Base-by-base conservation (phyloP, 2,888 invertebrate genomes). In the Andrena praecox region DNA sequence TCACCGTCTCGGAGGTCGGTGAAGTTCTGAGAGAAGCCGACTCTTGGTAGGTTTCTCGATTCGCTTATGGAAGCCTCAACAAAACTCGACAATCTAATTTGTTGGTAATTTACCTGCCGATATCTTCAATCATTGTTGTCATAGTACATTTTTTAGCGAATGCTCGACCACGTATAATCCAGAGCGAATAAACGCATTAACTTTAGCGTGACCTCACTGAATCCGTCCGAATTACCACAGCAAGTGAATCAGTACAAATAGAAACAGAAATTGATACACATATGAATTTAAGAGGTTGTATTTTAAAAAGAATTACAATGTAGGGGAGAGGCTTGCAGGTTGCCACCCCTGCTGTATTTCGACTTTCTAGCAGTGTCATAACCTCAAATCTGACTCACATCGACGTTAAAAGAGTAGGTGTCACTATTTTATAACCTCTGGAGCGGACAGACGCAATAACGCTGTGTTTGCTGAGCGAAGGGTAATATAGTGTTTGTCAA, bases 51-150 rank as follows among this genome's bases (percentile, higher is more conserved):
- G 91, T 88, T 93, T 93, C 93, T 86, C 91, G 90, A 93, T 92
- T 93, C 91, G 89, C 92, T 93, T 92, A 93, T 86, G 89, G 93
- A 93, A 93, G 91, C 91, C 93, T 90, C 86, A 80, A 73, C 84
- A 87, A 86, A 87, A 89, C 89, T 85, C 73, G 80, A 52, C 89
- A 93, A 93, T 92, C 90, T 89, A 91, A 93, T 93, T 92, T 90
- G 87, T 83, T 84, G 59, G 74, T 80, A 82, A 87, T 85, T 87
- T 85, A 86, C 83, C 86, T 87, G 87, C 87, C 86, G 83, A 89
- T 90, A 87, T 77, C 33, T 76, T 79, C 78, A 85, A 81, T 87
- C 85, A 81, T 69, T 80, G 66, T 82, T 77, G 73, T 75, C 77
- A 77, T 66, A 31, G 80, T 72, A 84, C 66, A 71, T 64, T 77